Percentiles rank a stretch among this genome's conserved stretches.
Evolutionary conservation across 2,113 vertebrate genomes (phyloP).

Genomic region (Raphicerus campestris): DNA sequence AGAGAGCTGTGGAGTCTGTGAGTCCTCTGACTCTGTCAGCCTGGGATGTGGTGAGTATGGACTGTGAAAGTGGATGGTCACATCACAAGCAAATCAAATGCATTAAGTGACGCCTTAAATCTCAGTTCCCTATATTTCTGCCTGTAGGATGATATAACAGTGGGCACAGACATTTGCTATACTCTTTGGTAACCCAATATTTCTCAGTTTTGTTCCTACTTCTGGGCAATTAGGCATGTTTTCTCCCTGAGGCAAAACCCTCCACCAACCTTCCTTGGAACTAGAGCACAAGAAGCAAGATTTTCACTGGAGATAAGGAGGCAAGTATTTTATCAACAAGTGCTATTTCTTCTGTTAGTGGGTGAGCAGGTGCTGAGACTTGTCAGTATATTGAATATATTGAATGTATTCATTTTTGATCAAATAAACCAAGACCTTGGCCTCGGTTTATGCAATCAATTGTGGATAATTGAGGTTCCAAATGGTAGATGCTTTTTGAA

Average conservation of each 20-base stretch:
- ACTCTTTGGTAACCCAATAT: not conserved
- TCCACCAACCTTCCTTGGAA: not conserved
- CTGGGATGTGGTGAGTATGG: not conserved
- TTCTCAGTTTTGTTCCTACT: not conserved
- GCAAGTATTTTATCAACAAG: not conserved
- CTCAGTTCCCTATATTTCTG: not conserved
- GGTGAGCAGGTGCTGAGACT: not conserved
- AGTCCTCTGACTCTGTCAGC: not conserved
- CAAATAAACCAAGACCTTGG: not conserved
- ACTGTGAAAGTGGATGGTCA: not conserved
- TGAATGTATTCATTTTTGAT: not conserved
- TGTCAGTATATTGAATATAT: not conserved
- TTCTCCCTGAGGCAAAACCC: not conserved
- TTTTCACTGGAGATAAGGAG: not conserved
- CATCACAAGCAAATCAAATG: not conserved
- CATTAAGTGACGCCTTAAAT: not conserved
- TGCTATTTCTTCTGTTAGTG: not conserved
- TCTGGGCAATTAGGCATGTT: not conserved
- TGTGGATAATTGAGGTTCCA: not conserved
- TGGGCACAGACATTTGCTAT: not conserved
- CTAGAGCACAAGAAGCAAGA: not conserved
- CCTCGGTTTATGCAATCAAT: not conserved
- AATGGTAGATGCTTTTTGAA: not conserved
- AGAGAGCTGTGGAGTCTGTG: not conserved
- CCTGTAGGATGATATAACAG: not conserved